Base-by-base conservation (phyloP, 2,113 vertebrate genomes). In the Hypocryptadius cinnamomeus region DNA sequence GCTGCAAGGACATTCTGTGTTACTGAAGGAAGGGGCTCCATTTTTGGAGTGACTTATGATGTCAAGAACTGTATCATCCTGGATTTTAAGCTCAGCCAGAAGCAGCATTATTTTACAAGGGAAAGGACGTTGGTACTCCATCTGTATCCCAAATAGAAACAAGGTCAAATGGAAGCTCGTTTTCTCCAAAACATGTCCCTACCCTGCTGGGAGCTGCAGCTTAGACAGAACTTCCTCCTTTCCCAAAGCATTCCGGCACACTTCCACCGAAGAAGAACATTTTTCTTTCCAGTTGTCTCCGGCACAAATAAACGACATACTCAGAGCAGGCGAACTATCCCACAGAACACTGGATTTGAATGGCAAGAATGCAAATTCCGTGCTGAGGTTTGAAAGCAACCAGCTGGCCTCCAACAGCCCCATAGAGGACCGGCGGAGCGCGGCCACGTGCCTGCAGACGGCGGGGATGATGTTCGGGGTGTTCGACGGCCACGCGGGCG, bases 401-500 rank as follows among this genome's bases (percentile, higher is more conserved):
- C 98, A 99, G 66, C 79, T 99, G 86, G 97, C 98, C 35, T 99
- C 99, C 53, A 99, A 99, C 94, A 97, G 96, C 30, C 99, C 99
- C 2, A 98, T 98, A 33, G 99, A 99, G 93, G 99, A 99, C 97
- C 98, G 98, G 24, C 97, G 98, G 48, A 98, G 98, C 42, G 97
- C 98, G 15, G 98, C 98, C 68, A 98, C 98, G 19, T 99, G 99
- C 95, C 89, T 99, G 79, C 98, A 98, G 97, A 98, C 98, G 23
- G 98, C 96, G 6, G 99, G 99, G n/a, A 98, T 99, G 97, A 97
- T 99, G 94, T 99, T 99, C 42, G 99, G 99, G 1, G 95, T 99
- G 79, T 99, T 99, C 6, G 99, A 99, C 6, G 99, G 99, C 13
- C 99, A 99, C 1, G 99, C 98, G 1, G 99, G 99, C 19, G 98